Conservation (phyloP, 2,113 vertebrate genomes). For the Oryzias woworae region DNA sequence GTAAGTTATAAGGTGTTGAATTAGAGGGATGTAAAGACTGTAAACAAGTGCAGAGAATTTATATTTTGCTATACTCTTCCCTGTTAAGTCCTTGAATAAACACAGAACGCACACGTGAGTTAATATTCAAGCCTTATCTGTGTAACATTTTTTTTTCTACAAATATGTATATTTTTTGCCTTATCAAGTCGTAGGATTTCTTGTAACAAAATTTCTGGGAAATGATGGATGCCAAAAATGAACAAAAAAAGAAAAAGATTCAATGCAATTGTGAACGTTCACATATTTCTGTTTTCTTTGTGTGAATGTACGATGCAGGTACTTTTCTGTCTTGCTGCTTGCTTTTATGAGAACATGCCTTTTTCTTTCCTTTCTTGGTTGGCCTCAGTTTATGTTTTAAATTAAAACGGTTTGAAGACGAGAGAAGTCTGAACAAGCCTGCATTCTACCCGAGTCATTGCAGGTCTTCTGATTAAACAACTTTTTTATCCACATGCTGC, state of each 20-base stretch:
- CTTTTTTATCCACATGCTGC: conserved; percentile 43
- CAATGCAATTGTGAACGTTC: conserved; percentile 9
- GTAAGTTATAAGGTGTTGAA: no score
- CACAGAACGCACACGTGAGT: not conserved
- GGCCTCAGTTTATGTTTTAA: conserved; percentile 79
- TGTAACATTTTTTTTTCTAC: no score
- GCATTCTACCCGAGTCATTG: conserved; percentile 42
- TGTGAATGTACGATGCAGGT: conserved; percentile 60
- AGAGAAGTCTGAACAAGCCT: conserved; percentile 62
- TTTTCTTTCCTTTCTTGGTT: conserved; percentile 37
- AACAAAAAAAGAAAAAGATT: conserved; percentile 36
- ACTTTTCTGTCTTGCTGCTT: conserved; percentile 60
- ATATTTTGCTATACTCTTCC: no score
- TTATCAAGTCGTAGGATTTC: not conserved
- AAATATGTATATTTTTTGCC: conserved; percentile 1
- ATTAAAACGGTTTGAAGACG: conserved; percentile 76
- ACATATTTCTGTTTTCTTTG: conserved; percentile 40
- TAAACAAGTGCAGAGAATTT: no score
- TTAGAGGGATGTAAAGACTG: no score
- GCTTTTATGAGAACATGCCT: conserved; percentile 55
- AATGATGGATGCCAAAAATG: conserved; percentile 28
- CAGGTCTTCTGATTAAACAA: conserved; percentile 42
- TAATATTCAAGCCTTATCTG: conserved; percentile 17
- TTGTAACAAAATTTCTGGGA: not conserved
- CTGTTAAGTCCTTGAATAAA: no score